These are phyloP conservation scores for Lagorchestes hirsutus DNA, from an alignment of 2,797 vertebrate genomes.

Conservation along the genomic window DNA sequence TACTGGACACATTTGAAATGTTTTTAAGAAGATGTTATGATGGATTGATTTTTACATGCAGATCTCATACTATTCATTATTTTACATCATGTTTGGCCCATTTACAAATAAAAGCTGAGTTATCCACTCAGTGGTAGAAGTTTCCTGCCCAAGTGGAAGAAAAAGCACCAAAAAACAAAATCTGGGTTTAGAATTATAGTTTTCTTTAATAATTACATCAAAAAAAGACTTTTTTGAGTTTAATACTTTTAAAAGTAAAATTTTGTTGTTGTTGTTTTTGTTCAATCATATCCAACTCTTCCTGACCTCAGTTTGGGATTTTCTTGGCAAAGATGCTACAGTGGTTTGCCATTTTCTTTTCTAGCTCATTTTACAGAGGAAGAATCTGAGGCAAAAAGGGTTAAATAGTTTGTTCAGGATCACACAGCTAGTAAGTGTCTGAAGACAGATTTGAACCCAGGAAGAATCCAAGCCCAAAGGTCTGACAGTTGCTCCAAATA, in stretches of 20 bases:
- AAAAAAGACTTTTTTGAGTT: background rate
- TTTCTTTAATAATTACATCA: background rate
- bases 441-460: background rate
- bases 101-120: background rate
- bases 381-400: background rate
- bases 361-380: background rate
- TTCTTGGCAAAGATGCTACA: background rate
- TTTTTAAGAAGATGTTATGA: background rate
- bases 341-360: background rate
- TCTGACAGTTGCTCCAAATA: background rate
- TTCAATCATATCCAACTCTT: background rate
- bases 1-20: background rate
- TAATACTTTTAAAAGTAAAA: background rate
- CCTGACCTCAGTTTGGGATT: background rate
- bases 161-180: background rate
- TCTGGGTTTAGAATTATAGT: background rate
- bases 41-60: background rate
- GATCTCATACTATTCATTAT: background rate
- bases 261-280: background rate
- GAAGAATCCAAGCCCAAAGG: background rate
- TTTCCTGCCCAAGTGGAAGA: background rate
- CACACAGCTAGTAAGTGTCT: background rate
- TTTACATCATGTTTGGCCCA: accelerated
- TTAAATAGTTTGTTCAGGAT: background rate
- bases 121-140: accelerated